A percentile compares a stretch with the other conserved stretches of the same genome.
Evolutionary conservation across 1,140 invertebrate genomes (phyloP).

Genomic region (Acromyrmex charruanus): DNA sequence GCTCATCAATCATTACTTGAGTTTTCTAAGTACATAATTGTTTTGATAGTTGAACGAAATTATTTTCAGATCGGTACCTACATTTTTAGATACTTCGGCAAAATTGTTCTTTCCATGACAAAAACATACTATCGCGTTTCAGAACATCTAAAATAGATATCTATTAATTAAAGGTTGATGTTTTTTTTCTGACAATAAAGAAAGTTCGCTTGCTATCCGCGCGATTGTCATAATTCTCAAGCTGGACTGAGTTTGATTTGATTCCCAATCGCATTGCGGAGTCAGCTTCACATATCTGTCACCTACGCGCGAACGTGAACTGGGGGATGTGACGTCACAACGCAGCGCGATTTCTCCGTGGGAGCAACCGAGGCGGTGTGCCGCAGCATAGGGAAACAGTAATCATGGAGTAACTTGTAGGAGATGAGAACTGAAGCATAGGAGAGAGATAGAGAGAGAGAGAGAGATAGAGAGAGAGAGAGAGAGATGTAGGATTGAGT

Average conservation of each 20-base stretch:
- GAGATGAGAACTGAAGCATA: constrained; percentile 38
- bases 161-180: background rate
- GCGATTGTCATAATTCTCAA: background rate
- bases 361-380: constrained; percentile 67
- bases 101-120: no score
- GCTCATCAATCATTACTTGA: no score
- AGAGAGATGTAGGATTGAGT: constrained; percentile 78
- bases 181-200: background rate
- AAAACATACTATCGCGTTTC: no score
- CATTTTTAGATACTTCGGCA: no score
- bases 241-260: background rate
- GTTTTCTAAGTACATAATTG: no score
- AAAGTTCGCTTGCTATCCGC: background rate
- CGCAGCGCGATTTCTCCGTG: constrained; percentile 63
- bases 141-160: background rate
- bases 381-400: constrained; percentile 82
- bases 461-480: constrained; percentile 40
- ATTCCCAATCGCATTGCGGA: background rate
- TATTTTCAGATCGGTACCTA: no score
- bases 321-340: background rate
- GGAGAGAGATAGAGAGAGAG: constrained; percentile 46
- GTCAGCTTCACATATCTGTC: constrained; percentile 18
- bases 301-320: constrained; percentile 5
- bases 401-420: constrained; percentile 80
- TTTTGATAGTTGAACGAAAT: no score